These are phyloP conservation scores for Tenthredo notha DNA, from an alignment of 2,888 invertebrate genomes.

Conservation along the genomic window DNA sequence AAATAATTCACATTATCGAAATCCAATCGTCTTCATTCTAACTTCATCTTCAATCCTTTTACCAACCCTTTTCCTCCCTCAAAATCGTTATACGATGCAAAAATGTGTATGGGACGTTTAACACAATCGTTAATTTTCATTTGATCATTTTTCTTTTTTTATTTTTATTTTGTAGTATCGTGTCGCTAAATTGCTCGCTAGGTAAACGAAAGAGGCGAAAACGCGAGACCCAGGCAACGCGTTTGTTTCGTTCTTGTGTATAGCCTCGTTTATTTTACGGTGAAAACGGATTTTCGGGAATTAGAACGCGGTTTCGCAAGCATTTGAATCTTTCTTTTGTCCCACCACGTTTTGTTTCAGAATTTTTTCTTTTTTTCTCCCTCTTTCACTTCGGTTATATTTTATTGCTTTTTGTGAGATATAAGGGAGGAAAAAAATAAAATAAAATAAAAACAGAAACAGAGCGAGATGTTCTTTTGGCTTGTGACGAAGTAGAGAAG, in stretches of 20 bases:
- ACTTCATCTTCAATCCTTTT: not conserved
- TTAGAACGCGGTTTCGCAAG: not conserved
- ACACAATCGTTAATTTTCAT: not conserved
- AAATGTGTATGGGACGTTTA: not conserved
- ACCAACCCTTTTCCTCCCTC: not conserved
- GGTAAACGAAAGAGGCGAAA: conserved; percentile 4
- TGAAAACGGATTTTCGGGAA: conserved; percentile 13
- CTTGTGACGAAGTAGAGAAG: not conserved
- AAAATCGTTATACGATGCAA: not conserved
- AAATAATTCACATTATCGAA: not conserved
- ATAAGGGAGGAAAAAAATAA: not conserved
- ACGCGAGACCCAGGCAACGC: not conserved
- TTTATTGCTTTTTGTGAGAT: not conserved
- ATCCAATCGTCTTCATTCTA: not conserved
- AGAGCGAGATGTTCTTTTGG: not conserved
- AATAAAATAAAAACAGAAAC: not conserved
- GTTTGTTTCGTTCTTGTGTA: conserved; percentile 28
- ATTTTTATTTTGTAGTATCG: not conserved
- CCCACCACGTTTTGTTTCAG: not conserved
- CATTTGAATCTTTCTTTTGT: not conserved
- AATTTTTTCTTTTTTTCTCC: not conserved
- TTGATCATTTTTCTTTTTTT: not conserved
- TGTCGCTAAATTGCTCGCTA: not conserved
- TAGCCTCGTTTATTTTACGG: conserved; percentile 15
- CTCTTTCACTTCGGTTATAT: not conserved